Evolutionary conservation across 64 coral and sea anemone genomes (phyloP).

Genomic region (Pachyseris speciosa): DNA sequence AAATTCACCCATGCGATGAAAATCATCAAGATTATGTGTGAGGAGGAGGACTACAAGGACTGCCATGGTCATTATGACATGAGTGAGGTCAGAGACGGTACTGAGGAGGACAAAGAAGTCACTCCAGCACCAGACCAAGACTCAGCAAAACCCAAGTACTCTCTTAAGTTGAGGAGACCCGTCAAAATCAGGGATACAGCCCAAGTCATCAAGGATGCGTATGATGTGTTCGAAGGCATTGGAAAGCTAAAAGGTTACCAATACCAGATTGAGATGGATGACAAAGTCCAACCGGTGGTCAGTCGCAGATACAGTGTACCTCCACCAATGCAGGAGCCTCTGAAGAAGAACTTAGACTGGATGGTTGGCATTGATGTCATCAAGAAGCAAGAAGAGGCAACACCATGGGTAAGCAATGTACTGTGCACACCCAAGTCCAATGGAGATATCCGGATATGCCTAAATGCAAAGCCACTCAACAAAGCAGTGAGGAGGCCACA

Average conservation of each 20-base stretch:
- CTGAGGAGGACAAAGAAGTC: constrained; percentile 66
- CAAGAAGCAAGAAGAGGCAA: constrained; percentile 89
- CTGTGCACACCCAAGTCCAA: constrained; percentile 88
- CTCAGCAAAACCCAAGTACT: constrained; percentile 71
- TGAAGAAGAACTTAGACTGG: constrained; percentile 80
- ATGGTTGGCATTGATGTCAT: constrained; percentile 46
- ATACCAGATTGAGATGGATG: background rate
- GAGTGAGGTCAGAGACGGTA: constrained; percentile 85
- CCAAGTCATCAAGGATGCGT: constrained; percentile 86
- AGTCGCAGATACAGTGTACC: constrained; percentile 13
- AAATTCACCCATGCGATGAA: constrained; percentile 72
- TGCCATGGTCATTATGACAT: constrained; percentile 84
- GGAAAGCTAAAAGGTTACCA: constrained; percentile 73
- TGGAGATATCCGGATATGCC: constrained; percentile 84
- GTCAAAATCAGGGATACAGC: constrained; percentile 79
- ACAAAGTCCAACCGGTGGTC: constrained; percentile 17
- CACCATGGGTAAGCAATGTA: constrained; percentile 86
- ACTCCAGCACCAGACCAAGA: constrained; percentile 56
- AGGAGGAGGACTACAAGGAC: constrained; percentile 85
- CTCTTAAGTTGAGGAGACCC: constrained; percentile 81
- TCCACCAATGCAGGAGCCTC: constrained; percentile 16
- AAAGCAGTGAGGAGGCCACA: constrained; percentile 86
- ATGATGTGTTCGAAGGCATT: constrained; percentile 81
- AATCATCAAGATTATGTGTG: constrained; percentile 69
- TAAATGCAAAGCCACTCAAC: constrained; percentile 83